Conservation (phyloP, 2,113 vertebrate genomes). For the Zosterops hypoxanthus region DNA sequence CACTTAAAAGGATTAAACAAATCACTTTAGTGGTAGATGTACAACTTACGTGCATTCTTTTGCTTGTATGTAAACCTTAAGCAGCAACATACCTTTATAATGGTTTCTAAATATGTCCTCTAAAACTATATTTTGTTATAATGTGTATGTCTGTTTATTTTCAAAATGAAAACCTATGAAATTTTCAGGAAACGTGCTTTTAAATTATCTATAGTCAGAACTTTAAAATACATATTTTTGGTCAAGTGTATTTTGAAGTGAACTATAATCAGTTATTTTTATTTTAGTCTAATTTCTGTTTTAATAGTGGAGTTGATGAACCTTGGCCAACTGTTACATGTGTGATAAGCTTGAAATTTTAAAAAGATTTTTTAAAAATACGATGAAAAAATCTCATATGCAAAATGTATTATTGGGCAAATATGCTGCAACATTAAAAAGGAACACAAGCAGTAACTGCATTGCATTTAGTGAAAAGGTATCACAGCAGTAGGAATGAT, state of each 20-base stretch:
- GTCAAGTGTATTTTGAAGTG: not conserved
- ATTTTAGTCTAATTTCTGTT: not conserved
- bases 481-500: not conserved
- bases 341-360: not conserved
- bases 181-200: not conserved
- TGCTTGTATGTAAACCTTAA: not conserved
- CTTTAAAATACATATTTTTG: not conserved
- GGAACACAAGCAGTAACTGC: not conserved
- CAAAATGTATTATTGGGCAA: not conserved
- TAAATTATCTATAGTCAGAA: not conserved
- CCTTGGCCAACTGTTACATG: not conserved
- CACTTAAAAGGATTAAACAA: not conserved
- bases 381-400: not conserved
- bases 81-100: not conserved
- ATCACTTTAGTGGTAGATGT: not conserved
- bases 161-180: not conserved
- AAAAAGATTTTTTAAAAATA: not conserved
- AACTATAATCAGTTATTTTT: not conserved
- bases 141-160: not conserved
- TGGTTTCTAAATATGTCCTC: not conserved
- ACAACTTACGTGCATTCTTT: not conserved
- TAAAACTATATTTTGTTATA: not conserved
- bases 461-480: not conserved
- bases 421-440: not conserved
- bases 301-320: not conserved